Evolutionary conservation across 1,140 invertebrate genomes (phyloP).

Genomic region (Araneus ventricosus): DNA sequence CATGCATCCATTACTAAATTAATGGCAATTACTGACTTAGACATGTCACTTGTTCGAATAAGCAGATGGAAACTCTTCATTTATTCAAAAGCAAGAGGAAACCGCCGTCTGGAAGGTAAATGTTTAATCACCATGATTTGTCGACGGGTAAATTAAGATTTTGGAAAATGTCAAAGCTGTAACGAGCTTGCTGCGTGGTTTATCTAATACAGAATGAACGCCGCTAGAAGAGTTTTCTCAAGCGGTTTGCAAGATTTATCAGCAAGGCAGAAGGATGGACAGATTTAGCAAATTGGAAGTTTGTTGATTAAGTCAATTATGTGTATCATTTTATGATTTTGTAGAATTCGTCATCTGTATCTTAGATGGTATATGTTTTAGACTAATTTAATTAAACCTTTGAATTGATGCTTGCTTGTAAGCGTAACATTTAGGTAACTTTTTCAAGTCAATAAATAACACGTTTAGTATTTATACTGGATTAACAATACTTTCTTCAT

Average conservation of each 20-base stretch:
- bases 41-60: background rate
- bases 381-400: background rate
- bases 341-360: background rate
- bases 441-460: background rate
- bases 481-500: too few species aligned
- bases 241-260: background rate
- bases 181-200: background rate
- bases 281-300: background rate
- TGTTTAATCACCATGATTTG: constrained; percentile 20
- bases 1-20: background rate
- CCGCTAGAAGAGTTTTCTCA: background rate
- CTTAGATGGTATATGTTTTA: background rate
- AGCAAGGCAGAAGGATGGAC: background rate
- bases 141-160: constrained; percentile 15
- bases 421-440: background rate
- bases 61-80: background rate
- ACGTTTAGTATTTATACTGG: too few species aligned
- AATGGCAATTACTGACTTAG: background rate
- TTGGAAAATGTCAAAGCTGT: constrained; percentile 23
- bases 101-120: background rate
- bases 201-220: background rate
- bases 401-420: background rate
- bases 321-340: background rate
- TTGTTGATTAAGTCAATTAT: constrained; percentile 31
- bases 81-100: background rate